Evolutionary conservation across 2,888 invertebrate genomes (phyloP), one percentile per base, ranked within the genome.

Genomic region (Ariolimax columbianus): DNA sequence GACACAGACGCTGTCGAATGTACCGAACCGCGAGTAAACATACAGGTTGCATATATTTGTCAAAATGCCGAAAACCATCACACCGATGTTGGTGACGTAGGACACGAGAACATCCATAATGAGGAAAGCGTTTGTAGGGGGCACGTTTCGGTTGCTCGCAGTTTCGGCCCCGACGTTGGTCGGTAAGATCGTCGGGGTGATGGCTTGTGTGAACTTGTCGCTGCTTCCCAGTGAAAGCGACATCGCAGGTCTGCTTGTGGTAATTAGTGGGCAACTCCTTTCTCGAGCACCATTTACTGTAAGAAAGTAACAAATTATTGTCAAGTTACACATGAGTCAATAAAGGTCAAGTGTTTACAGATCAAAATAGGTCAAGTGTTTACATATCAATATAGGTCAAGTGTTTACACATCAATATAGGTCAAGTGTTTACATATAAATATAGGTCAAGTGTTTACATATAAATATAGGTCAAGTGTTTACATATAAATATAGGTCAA

Each of bases 1-100:
- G 19, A 70, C 30, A 19, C 30, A 66, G n/a, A 81, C 81, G 19
- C 33, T 81, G 51, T 81, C 81, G 11, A 51, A 30, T 9, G 72
- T 14, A 51, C 70, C 81, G 1, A 81, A 38, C 30, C 26, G 30
- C 3, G 36, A n/a, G 51, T 66, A 81, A 11, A 81, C 30, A 9
- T 36, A 19, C 17, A 81, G 43, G 33, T 81, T 81, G 33, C 55
- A 63, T 6, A 38, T 26, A 30, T 80, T 80, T 4, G 79, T 80
- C 19, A 26, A 14, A 33, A 38, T 30, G n/a, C 79, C 79, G 40
- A 80, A 55, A 6, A 77, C 59, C 11, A 73, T 73, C n/a, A 73
- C 7, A 38, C 73, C 47, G 0, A 73, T 14, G 30, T 73, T 73
- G 30, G 47, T 43, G n/a, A 73, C 43, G 23, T 73, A 73, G 0